phyloP scores from a whole-genome alignment of 2,797 vertebrate species.

The Vultur gryphus region DNA sequence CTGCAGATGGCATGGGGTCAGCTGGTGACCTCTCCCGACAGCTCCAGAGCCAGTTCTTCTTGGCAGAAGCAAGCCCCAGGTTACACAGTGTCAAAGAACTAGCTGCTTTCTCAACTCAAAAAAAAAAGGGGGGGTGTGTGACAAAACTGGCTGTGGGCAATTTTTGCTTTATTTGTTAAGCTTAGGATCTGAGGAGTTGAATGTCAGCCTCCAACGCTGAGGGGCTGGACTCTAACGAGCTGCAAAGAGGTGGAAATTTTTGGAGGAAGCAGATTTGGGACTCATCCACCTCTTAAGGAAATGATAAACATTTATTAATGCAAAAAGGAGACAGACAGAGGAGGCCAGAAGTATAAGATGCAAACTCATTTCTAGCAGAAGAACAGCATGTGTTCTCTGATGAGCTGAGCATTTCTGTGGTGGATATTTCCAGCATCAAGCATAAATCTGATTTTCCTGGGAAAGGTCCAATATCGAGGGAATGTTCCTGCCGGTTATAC shows the following conservation, averaged over 20 bases:
- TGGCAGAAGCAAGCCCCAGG: background rate
- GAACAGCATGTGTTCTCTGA: background rate
- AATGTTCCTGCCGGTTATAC: background rate
- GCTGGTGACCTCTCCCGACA: too few relatives aligned
- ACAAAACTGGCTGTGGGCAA: background rate
- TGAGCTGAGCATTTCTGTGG: background rate
- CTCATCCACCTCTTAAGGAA: background rate
- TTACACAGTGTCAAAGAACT: background rate
- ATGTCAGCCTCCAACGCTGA: accelerated
- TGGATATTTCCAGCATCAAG: background rate
- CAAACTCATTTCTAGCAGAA: background rate
- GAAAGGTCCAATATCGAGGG: background rate
- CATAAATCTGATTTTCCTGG: background rate
- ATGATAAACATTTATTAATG: background rate
- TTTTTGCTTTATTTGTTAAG: background rate
- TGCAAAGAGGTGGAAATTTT: background rate
- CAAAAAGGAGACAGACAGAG: background rate
- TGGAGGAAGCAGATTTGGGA: background rate
- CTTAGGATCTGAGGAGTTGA: background rate
- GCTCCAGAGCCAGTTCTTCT: too few relatives aligned
- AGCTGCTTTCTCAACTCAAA: background rate
- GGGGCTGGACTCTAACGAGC: background rate
- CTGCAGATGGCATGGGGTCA: too few relatives aligned
- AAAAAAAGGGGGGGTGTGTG: too few relatives aligned
- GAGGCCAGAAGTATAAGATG: background rate